A percentile compares a stretch with the other conserved stretches of the same genome.
Conservation (phyloP, 2,113 vertebrate genomes). For the Conger conger region DNA sequence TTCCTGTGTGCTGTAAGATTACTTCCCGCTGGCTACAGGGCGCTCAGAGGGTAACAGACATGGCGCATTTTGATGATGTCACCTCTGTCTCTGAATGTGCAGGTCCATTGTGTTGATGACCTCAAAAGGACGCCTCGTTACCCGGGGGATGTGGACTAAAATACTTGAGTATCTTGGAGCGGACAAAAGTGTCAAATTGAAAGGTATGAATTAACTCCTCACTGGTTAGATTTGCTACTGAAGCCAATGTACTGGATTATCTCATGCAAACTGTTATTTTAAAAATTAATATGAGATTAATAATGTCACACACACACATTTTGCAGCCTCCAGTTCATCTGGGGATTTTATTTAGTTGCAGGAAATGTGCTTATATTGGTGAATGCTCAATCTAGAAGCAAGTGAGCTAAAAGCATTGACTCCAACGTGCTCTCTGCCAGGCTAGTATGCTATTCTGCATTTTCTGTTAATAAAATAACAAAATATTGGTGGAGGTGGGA, state of each 20-base stretch:
- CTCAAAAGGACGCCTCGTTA: constrained; percentile 80
- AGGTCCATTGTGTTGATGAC: constrained; percentile 86
- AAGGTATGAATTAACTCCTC: constrained; percentile 70
- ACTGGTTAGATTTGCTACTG: not conserved
- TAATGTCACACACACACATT: not conserved
- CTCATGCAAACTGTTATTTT: too few relatives aligned
- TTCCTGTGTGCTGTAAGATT: not conserved
- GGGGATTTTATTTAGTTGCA: not conserved
- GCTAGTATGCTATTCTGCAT: too few relatives aligned
- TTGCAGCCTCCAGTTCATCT: not conserved
- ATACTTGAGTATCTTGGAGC: constrained; percentile 80
- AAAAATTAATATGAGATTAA: too few relatives aligned
- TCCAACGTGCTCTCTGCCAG: too few relatives aligned
- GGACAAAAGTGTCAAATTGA: constrained; percentile 72
- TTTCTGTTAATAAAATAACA: too few relatives aligned
- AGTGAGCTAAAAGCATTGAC: too few relatives aligned
- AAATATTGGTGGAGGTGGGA: too few relatives aligned
- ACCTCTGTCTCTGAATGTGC: constrained; percentile 6
- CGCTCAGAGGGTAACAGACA: too few relatives aligned
- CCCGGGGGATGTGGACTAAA: constrained; percentile 84
- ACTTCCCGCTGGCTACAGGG: not conserved
- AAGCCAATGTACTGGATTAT: too few relatives aligned
- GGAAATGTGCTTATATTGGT: not conserved
- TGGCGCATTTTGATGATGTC: not conserved
- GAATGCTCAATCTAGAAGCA: too few relatives aligned